Conservation (phyloP, 2,888 invertebrate species). For the Pseudococcus longispinus region DNA sequence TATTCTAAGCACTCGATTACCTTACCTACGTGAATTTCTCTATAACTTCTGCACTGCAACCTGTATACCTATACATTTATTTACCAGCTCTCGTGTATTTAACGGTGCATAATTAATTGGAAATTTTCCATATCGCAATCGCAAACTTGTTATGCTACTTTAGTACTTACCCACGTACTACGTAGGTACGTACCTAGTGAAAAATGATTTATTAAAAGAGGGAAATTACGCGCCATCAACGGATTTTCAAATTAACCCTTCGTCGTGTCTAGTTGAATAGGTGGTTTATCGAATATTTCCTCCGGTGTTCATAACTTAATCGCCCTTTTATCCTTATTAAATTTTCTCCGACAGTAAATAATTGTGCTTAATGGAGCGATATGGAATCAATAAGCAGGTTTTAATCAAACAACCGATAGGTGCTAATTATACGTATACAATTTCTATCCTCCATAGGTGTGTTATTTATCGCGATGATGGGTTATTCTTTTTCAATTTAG, state of each 20-base stretch:
- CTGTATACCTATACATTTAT: not conserved
- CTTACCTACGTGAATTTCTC: not conserved
- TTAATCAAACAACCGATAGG: not conserved
- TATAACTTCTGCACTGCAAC: not conserved
- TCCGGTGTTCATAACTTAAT: not conserved
- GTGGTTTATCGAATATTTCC: not conserved
- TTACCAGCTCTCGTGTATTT: not conserved
- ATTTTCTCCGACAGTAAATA: constrained; percentile 1
- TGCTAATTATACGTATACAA: not conserved
- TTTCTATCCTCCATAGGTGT: not conserved
- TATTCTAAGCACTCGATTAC: not conserved
- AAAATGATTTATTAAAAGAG: constrained; percentile 10
- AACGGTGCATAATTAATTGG: constrained; percentile 8
- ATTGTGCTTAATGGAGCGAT: constrained; percentile 4
- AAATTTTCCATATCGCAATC: not conserved
- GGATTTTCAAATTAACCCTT: constrained; percentile 10
- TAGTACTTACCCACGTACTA: too few relatives aligned
- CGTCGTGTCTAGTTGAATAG: not conserved
- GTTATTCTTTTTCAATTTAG: too few relatives aligned
- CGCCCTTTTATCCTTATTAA: not conserved
- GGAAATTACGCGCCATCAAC: constrained; percentile 11
- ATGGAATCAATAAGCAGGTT: not conserved
- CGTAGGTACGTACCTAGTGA: not conserved
- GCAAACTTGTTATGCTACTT: not conserved
- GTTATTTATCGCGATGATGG: not conserved